Base-by-base conservation (phyloP, 2,888 invertebrate species). In the Thecophora atra region DNA sequence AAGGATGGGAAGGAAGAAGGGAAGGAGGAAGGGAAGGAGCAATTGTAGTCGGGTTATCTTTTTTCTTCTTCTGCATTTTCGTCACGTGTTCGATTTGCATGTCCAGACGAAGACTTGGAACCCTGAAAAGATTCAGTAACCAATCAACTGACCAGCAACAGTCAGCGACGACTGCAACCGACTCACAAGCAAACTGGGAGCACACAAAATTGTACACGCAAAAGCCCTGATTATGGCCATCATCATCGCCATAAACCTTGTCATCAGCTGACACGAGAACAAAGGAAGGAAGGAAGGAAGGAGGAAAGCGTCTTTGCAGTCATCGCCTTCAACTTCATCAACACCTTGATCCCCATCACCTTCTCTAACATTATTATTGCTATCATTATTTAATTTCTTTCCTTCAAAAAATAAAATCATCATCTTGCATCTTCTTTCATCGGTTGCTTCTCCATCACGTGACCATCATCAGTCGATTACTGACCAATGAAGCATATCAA, bases 391-490 rank as follows among this genome's bases (percentile, higher is more conserved):
- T n/a, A n/a, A n/a, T n/a, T n/a, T n/a, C n/a, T n/a, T n/a, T n/a
- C n/a, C n/a, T n/a, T n/a, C n/a, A n/a, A n/a, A n/a, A n/a, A n/a
- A n/a, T n/a, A n/a, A n/a, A n/a, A n/a, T 24, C 66, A 21, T 66
- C 52, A 15, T 52, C 66, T 8, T 26, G 21, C n/a, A 24, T 52
- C 47, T 13, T 37, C 19, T n/a, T 63, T 19, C 62, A 64, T 47
- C 15, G 21, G 44, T 60, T 60, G 24, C 47, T 1, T 58, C 28
- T 58, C 26, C 70, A 70, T 70, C 70, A 70, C 63, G 70, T 70
- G 70, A 70, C 64, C 71, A 71, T 71, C 66, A 60, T 71, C 71
- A 71, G 60, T 66, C 71, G 71, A 71, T 66, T 71, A 66, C 66
- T 24, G 71, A 60, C 71, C 71, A 71, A 71, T 71, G 66, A 66